Base-by-base conservation (phyloP, 92 coral and sea anemone species). In the Bergia puertoricense region DNA sequence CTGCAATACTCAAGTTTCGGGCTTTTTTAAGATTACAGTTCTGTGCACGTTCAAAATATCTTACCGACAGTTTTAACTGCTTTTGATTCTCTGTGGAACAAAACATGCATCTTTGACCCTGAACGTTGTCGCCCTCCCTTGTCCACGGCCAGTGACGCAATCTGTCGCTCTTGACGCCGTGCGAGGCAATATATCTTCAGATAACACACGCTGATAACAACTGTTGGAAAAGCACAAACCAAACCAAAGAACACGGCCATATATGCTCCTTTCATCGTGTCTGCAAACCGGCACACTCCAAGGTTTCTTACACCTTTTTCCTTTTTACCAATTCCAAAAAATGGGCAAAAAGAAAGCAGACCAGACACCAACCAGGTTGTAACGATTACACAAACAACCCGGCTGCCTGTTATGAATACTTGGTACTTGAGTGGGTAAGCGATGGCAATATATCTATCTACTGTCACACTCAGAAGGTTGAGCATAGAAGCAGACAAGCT, bases 361-460 rank as follows among this genome's bases (percentile, higher is more conserved):
- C 84, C 84, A 6, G 94, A 92, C 6, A 83, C 50, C 9, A 81
- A 15, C 94, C 94, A 92, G 46, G 76, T 85, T 15, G 79, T 68
- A 8, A 72, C 56, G 15, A 92, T 83, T 5, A 39, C 23, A 4
- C 57, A 40, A 40, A 11, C 85, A 6, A 77, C 80, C n/a, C 85
- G 72, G 41, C 54, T 67, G 1, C 48, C 68, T 37, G 94, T 92
- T 43, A 92, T 78, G 23, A 86, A 45, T 73, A 22, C 73, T 36
- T 86, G 71, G 20, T 92, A 92, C 51, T 86, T 90, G 37, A 92
- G 57, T 23, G 94, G 81, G 68, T 67, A 86, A 8, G 88, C 86
- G 41, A 92, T 89, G 6, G 94, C 94, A 20, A 92, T 85, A n/a
- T 80, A 92, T 20, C 94, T 87, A 74, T 92, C 94, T 38, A 84